Base-by-base conservation (phyloP, 1,140 invertebrate genomes). In the Bicyclus anynana region DNA sequence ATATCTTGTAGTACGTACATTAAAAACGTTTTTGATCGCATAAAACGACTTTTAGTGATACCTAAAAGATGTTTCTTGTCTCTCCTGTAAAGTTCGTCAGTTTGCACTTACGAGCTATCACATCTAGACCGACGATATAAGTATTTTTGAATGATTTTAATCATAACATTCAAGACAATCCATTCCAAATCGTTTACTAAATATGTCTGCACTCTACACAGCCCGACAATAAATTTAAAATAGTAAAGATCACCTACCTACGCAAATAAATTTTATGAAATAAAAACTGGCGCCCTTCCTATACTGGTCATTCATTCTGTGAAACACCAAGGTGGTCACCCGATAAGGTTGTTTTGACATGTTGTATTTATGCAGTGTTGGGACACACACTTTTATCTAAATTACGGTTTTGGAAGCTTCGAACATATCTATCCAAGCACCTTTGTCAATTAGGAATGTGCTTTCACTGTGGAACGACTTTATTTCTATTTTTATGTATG, bases 371-470 rank as follows among this genome's bases (percentile, higher is more conserved):
- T 80, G 71, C 74, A 66, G 67, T 82, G 77, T 80, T 75, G 68
- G 67, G 72, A 79, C 73, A 77, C 71, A 67, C 62, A 58, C 69
- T 69, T 74, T 86, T 87, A 87, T 87, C 84, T 84, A 84, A 84
- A 84, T 84, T 77, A 84, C 78, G 64, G 68, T 74, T 74, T 84
- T 87, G 84, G 81, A 80, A 84, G 84, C 81, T 73, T 74, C 71
- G 46, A 65, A 78, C 69, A 74, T 82, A 82, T 84, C 80, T 81
- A 79, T 82, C 74, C 57, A 69, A 69, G 68, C 63, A 71, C 64
- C 62, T 53, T 57, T 65, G 66, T 77, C 76, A 76, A 84, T 84
- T 84, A 82, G 72, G 67, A 72, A 63, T 62, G 42, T 50, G 27
- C 20, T 47, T 52, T 54, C 29, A 44, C 26, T 55, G 29, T 33